phyloP scores from a whole-genome alignment of 2,113 vertebrate species.

The Cettia cetti region DNA sequence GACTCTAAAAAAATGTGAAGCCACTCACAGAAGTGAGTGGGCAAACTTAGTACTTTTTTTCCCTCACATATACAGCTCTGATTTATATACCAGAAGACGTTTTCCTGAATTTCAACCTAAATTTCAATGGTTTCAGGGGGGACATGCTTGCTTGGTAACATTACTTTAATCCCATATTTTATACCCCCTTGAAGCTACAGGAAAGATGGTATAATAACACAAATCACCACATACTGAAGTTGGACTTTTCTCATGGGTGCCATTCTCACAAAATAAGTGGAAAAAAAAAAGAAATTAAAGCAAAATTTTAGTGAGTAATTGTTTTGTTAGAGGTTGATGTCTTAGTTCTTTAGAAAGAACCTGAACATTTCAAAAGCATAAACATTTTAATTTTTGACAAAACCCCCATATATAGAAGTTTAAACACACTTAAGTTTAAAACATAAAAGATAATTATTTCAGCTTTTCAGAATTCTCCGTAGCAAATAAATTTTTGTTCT shows the following conservation, averaged over 20 bases:
- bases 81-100: not conserved
- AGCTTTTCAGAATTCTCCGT: not conserved
- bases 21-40: not conserved
- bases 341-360: not conserved
- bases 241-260: not conserved
- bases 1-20: not conserved
- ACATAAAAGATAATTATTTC: not conserved
- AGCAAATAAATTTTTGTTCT: not conserved
- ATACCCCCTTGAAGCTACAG: not conserved
- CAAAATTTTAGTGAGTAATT: not conserved
- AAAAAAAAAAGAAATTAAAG: not conserved
- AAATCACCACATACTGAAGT: not conserved
- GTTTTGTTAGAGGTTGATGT: not conserved
- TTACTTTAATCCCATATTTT: not conserved
- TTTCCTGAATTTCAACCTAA: not conserved
- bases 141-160: not conserved
- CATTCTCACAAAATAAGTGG: not conserved
- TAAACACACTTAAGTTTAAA: not conserved
- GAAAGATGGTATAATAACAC: not conserved
- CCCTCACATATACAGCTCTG: not conserved
- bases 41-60: not conserved
- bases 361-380: not conserved
- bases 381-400: not conserved
- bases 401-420: fast-evolving
- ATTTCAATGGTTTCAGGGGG: not conserved